These are phyloP conservation scores for Callionymus lyra DNA, from an alignment of 2,113 vertebrate species.

Conservation along the genomic window DNA sequence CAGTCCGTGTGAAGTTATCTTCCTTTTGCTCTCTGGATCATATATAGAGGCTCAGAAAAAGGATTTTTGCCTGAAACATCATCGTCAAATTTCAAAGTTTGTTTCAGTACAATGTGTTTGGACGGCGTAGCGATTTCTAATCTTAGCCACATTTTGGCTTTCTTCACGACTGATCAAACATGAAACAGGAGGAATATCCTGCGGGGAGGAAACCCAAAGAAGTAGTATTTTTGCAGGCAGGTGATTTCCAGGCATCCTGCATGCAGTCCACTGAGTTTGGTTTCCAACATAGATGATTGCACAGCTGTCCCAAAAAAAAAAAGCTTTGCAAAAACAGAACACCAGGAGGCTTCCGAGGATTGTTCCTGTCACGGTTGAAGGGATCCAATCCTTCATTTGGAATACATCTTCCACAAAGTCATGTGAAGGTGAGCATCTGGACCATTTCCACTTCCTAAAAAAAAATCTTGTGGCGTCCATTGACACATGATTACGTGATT, in stretches of 20 bases:
- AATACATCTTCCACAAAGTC: not conserved
- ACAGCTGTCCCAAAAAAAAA: constrained; percentile 8
- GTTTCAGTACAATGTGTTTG: constrained; percentile 12
- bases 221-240: constrained; percentile 20
- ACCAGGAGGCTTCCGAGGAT: not conserved
- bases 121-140: constrained; percentile 4
- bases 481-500: no score
- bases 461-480: no score
- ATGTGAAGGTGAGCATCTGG: not conserved
- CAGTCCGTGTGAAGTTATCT: no score
- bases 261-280: constrained; percentile 33
- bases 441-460: no score
- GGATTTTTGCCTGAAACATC: no score
- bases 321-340: constrained; percentile 2
- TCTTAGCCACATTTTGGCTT: constrained; percentile 1
- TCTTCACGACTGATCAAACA: constrained; percentile 17
- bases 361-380: not conserved
- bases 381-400: no score
- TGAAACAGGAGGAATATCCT: constrained; percentile 9
- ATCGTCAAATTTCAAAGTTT: constrained; percentile 2
- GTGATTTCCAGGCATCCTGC: constrained; percentile 30
- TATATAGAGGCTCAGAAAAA: no score
- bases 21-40: no score
- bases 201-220: constrained; percentile 5
- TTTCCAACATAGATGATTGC: constrained; percentile 22